Base-by-base conservation (phyloP, 2,888 invertebrate genomes). In the Altica lythri region DNA sequence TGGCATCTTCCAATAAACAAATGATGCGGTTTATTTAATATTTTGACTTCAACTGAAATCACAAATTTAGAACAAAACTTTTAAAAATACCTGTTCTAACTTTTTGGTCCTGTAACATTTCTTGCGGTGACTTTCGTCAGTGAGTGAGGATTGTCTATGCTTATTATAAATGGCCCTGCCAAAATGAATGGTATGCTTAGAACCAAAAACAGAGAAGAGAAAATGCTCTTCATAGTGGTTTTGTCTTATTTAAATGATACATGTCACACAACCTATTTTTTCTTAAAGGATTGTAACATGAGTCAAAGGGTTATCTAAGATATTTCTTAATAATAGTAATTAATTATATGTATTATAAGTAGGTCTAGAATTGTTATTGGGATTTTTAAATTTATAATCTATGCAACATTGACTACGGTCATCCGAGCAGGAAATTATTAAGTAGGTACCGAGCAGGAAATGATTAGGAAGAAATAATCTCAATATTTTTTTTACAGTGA, bases 1-100 rank as follows among this genome's bases (percentile, higher is more conserved):
- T 59, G 62, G 55, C 75, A 76, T 56, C 74, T 65, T n/a, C 76
- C 76, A 32, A 76, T 71, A 45, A 73, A 72, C 18, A 75, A 61
- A 61, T 75, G 68, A 51, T 74, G 72, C 2, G 72, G 72, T 58
- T 72, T 67, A 37, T 66, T 64, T 43, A 72, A 19, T 51, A 72
- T 62, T 60, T 70, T 69, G 32, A 71, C 66, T 19, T 69, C 67
- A 59, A 75, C 76, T 76, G 40, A 54, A 70, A 71, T 53, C 32
- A 29, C 18, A 44, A 8, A 52, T 10, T 16, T 27, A 42, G 17
- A 45, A 22, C 32, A 4, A 42, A 47, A 34, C 10, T 22, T 49
- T 6, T n/a, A n/a, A n/a, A n/a, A n/a, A n/a, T n/a, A n/a, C n/a
- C n/a, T n/a, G n/a, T n/a, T n/a, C n/a, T n/a, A n/a, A 62, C 64